Conservation (phyloP, 1,140 invertebrate genomes). For the Uloborus diversus region DNA sequence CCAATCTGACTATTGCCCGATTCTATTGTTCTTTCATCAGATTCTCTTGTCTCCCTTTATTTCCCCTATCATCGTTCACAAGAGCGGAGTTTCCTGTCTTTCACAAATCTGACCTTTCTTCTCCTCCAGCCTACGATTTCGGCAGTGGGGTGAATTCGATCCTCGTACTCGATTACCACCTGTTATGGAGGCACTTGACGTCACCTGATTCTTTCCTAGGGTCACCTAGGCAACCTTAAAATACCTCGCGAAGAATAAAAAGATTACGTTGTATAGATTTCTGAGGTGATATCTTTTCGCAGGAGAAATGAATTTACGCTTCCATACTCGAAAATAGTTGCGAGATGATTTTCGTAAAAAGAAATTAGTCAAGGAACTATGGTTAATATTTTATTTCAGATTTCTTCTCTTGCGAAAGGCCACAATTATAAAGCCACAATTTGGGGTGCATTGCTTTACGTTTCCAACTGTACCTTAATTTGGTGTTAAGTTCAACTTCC, state of each 20-base stretch:
- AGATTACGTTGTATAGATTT: no score
- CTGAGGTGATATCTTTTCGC: no score
- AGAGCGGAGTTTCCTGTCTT: neutral
- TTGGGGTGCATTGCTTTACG: no score
- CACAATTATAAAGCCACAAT: no score
- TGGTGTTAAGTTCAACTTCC: no score
- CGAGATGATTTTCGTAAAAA: no score
- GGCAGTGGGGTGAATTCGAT: neutral
- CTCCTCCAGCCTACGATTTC: neutral
- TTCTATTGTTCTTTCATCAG: neutral
- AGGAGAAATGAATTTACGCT: no score
- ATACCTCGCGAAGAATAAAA: neutral
- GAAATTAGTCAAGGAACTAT: no score
- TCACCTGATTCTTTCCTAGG: slow-evolving; percentile 1
- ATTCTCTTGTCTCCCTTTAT: neutral
- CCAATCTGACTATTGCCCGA: neutral
- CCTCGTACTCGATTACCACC: slow-evolving; percentile 16
- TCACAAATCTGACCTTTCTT: neutral
- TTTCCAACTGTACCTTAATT: no score
- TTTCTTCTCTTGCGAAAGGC: no score
- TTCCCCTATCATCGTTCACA: neutral
- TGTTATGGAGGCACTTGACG: slow-evolving; percentile 20
- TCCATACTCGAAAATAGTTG: no score
- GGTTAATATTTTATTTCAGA: no score
- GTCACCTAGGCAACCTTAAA: slow-evolving; percentile 17